A percentile compares a stretch with the other conserved stretches of the same genome.
Conservation (phyloP, 64 coral and sea anemone species). For the Montipora capricornis region DNA sequence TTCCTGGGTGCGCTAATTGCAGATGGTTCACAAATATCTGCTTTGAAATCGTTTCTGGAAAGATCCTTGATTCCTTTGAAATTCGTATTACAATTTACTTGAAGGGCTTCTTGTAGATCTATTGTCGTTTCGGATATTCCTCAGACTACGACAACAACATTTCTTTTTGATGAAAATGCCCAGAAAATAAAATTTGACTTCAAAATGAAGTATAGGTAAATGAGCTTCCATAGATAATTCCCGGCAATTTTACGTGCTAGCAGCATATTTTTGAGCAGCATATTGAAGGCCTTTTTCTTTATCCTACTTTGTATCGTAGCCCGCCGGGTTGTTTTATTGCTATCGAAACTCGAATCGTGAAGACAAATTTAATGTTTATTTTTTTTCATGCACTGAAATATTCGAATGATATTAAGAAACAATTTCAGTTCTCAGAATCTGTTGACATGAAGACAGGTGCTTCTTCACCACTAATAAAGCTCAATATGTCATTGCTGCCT, state of each 20-base stretch:
- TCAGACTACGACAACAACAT: neutral
- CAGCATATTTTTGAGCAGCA: neutral
- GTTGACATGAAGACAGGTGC: conserved; percentile 1
- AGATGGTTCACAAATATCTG: neutral
- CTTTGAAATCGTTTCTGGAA: neutral
- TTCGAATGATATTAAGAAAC: conserved; percentile 16
- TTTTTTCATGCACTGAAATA: neutral
- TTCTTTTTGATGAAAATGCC: conserved; percentile 7
- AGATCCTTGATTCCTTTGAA: neutral
- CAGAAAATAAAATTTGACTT: conserved; percentile 40
- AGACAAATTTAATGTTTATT: neutral
- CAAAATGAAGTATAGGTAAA: neutral
- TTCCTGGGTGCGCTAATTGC: neutral
- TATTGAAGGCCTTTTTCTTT: too few relatives aligned
- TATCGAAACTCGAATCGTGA: neutral
- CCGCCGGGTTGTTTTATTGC: too few relatives aligned
- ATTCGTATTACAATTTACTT: neutral
- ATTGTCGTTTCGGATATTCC: neutral
- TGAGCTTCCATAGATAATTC: neutral
- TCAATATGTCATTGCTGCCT: neutral
- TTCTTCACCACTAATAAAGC: too few relatives aligned
- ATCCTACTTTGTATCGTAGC: too few relatives aligned
- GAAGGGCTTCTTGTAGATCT: neutral
- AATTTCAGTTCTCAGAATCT: neutral
- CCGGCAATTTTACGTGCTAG: neutral